Percentiles rank a stretch among this genome's conserved stretches.
phyloP scores from a whole-genome alignment of 2,888 invertebrate species.

The Eilema griseolum region DNA sequence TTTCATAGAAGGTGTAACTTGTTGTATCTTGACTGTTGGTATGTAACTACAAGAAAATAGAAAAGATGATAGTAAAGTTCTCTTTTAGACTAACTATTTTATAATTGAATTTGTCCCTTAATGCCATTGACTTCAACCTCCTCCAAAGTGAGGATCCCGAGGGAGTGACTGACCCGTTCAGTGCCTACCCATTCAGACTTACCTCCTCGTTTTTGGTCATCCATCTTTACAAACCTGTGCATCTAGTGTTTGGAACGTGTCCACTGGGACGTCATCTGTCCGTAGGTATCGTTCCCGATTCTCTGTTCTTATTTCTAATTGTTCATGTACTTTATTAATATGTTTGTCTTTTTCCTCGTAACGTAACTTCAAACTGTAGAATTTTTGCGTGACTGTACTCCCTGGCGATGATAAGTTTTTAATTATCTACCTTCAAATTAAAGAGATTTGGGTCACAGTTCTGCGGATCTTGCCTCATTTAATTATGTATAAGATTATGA shows the following conservation, averaged over 20 bases:
- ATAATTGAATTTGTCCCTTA: conserved; percentile 30
- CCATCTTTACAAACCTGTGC: no score
- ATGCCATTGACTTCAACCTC: conserved; percentile 44
- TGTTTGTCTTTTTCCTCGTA: neutral
- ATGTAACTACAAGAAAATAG: conserved; percentile 56
- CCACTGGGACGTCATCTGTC: no score
- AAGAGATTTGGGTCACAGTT: no score
- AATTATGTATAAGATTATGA: neutral
- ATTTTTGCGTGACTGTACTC: neutral
- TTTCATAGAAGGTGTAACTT: conserved; percentile 71
- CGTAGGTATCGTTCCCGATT: no score
- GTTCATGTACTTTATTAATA: neutral
- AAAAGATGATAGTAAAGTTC: conserved; percentile 59
- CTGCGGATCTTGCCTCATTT: conserved; percentile 1
- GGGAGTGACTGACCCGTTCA: no score
- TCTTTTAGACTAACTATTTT: conserved; percentile 50
- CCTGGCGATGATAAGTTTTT: no score
- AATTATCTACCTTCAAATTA: no score
- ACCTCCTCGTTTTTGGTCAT: no score
- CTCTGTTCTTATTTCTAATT: neutral
- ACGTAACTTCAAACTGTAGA: neutral
- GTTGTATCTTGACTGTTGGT: conserved; percentile 68
- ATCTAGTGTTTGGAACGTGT: no score
- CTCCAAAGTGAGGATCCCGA: no score
- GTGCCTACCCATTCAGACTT: no score